Evolutionary conservation across 2,113 vertebrate species (phyloP), one percentile per base, ranked within the genome.

Genomic region (Panthera tigris): DNA sequence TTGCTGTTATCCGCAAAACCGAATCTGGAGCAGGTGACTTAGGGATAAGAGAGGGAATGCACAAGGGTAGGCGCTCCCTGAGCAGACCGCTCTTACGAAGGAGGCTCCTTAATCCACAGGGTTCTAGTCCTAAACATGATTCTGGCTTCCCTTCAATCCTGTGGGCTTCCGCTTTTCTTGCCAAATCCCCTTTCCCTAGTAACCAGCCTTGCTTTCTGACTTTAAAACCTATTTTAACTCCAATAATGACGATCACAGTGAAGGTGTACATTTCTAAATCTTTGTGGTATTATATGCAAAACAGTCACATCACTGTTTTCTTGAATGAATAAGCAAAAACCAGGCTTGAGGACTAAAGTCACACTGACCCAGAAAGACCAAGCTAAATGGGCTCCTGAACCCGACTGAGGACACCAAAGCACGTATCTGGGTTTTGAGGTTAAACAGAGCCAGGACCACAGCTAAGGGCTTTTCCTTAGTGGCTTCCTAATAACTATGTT

Each of bases 151-250:
- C 81, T 19, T 63, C 48, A 21, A 63, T 19, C 29, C 25, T 33
- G 55, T 5, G 81, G 36, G 81, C 29, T 71, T 48, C 94, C 3
- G 11, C 29, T 80, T 25, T 39, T 80, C 81, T 80, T 52, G 61
- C 8, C 57, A 69, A 92, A 95, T 29, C 14, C 41, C 45, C 48
- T 21, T 50, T 31, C 39, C 33, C 39, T 25, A 45, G 69, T 78
- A 41, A 50, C 36, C 25, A 63, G 89, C 36, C n/a, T 21, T 91
- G 25, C 25, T 50, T 95, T 86, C 73, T 80, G 63, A 86, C 55
- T 71, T 76, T 48, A 68, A 36, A 29, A 55, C 25, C 41, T 39
- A 57, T 89, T 39, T 3, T 76, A 84, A 90, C 21, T 41, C 55
- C 7, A 73, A 8, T 84, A 39, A 71, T 0, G 5, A 19, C 55